Base-by-base conservation (phyloP, 1,140 invertebrate genomes). In the Drosophila serrata region DNA sequence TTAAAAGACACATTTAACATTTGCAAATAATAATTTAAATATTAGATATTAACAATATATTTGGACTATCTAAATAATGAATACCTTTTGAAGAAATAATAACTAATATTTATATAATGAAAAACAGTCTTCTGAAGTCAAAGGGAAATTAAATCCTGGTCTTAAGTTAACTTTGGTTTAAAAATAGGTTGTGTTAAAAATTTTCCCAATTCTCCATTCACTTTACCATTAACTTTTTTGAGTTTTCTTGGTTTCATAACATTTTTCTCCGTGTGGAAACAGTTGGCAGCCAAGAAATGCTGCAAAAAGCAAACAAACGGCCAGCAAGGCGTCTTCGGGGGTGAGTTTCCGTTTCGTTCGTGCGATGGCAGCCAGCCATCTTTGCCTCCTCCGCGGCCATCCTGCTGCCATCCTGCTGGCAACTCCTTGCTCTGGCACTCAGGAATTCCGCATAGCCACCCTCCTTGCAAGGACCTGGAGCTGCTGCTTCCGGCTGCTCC, bases 301-400 rank as follows among this genome's bases (percentile, higher is more conserved):
- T 78, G 85, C 85, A 73, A 43, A 63, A 90, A 90, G 86, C 65
- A 90, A 90, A 90, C 86, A 90, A 90, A 81, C 68, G 86, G 81
- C 78, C 75, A 62, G 59, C 67, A 59, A 61, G 35, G 31, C 27
- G 35, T 17, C 51, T 43, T 45, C 65, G 76, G 65, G 84, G 84
- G 84, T 88, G 84, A 73, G 76, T 82, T 68, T 29, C 29, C 12
- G 19, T 17, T 64, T 37, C 43, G 29, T 31, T 64, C 27, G 33
- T 22, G 56, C 42, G 64, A 56, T 65, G 63, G 60, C 82, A 82
- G 75, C 60, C 84, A 84, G 82, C 82, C 82, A 87, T 87, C 69
- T 86, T 86, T 69, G 42, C 35, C 51, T 63, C 59, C 65, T 49
- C 43, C 24, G n/a, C 59, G 45, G 37, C 55, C 73, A 53, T 65